These are phyloP conservation scores for Neoscelio sp. DNA, from an alignment of 2,888 invertebrate species.

Conservation along the genomic window DNA sequence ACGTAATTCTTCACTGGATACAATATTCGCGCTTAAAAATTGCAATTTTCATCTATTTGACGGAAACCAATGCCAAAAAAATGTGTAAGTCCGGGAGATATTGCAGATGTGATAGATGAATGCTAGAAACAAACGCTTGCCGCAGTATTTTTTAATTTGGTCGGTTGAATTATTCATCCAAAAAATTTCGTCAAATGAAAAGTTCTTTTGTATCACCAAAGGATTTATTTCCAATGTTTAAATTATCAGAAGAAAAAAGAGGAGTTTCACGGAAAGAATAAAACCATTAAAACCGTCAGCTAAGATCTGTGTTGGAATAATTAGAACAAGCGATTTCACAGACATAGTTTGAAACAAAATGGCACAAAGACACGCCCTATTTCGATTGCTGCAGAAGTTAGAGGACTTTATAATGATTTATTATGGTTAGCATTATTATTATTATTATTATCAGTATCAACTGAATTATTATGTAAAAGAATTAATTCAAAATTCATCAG, in stretches of 20 bases:
- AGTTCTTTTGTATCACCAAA: constrained; percentile 13
- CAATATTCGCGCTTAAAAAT: constrained; percentile 6
- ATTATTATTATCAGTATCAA: neutral
- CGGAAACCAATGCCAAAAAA: too few species aligned
- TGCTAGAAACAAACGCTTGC: too few species aligned
- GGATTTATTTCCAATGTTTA: constrained; percentile 16
- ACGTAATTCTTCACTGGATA: constrained; percentile 14
- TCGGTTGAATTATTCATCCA: constrained; percentile 6
- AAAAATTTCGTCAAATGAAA: constrained; percentile 3
- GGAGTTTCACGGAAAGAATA: neutral
- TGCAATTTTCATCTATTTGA: neutral
- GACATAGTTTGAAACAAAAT: constrained; percentile 10
- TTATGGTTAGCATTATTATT: neutral
- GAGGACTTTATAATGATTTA: neutral
- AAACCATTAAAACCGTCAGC: constrained; percentile 1
- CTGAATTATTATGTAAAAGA: neutral
- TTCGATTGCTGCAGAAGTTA: neutral
- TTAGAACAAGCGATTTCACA: constrained; percentile 6
- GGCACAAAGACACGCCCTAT: neutral
- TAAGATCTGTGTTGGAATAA: constrained; percentile 14
- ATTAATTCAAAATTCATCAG: neutral
- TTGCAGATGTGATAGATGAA: neutral
- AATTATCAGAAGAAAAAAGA: constrained; percentile 9
- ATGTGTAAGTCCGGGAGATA: neutral
- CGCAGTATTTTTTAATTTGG: neutral